phyloP scores from a whole-genome alignment of 2,113 vertebrate species.

The Zosterops borbonicus region DNA sequence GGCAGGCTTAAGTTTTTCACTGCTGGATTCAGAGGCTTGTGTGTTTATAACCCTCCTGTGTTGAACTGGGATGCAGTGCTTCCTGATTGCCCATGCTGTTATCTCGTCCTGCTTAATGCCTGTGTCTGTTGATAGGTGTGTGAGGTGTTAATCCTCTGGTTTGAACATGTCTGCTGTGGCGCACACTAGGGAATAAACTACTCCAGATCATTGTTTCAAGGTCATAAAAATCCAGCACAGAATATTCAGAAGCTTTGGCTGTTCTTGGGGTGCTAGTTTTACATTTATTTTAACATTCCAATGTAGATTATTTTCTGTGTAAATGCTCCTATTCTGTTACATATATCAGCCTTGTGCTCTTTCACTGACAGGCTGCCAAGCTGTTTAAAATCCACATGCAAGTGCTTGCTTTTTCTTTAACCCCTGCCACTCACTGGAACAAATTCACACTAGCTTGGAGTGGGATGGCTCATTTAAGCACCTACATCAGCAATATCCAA shows the following conservation, averaged over 20 bases:
- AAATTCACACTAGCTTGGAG: not conserved
- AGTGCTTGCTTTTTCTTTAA: not conserved
- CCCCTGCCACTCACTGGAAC: not conserved
- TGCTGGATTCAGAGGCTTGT: conserved; percentile 56
- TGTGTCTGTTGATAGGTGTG: conserved; percentile 69
- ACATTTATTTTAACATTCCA: not conserved
- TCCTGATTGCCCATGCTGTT: conserved; percentile 68
- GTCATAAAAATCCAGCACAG: conserved; percentile 24
- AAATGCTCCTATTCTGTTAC: not conserved
- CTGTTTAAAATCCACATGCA: not conserved
- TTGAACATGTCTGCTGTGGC: conserved; percentile 31
- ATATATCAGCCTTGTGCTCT: not conserved
- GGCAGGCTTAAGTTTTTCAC: conserved; percentile 62
- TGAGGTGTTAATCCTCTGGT: conserved; percentile 68
- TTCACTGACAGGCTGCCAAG: not conserved
- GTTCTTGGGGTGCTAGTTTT: not conserved
- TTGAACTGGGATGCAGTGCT: conserved; percentile 52
- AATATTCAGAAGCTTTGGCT: conserved; percentile 28
- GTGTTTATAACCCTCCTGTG: conserved; percentile 61
- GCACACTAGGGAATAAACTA: conserved; percentile 1
- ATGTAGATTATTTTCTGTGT: not conserved
- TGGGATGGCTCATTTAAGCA: not conserved
- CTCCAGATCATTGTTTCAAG: conserved; percentile 55
- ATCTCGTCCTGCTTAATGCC: conserved; percentile 62
- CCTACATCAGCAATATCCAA: not conserved